phyloP scores from a whole-genome alignment of 2,888 invertebrate species.

The Eristalinus aeneus region DNA sequence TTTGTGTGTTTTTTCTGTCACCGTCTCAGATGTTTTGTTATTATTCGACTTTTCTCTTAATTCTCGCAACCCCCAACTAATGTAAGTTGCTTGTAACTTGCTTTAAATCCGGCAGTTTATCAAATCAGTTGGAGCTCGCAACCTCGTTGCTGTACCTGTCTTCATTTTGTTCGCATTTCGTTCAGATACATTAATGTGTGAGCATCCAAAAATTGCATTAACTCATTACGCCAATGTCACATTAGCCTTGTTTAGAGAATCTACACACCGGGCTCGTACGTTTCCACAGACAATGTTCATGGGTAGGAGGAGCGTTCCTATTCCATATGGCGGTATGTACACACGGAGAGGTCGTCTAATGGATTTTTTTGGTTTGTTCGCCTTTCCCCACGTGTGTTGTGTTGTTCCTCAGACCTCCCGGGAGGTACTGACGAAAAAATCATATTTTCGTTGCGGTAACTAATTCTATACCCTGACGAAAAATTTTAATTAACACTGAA shows the following conservation, averaged over 20 bases:
- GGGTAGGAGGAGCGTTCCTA: conserved; percentile 14
- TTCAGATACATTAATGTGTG: conserved; percentile 16
- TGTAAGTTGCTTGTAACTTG: background rate
- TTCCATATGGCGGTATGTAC: conserved; percentile 38
- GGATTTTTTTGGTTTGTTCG: conserved; percentile 38
- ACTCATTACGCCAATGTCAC: conserved; percentile 66
- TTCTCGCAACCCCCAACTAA: background rate
- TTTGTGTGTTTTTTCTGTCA: too few species aligned
- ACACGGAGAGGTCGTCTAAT: conserved; percentile 48
- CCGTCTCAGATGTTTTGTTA: too few species aligned
- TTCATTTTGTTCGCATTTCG: background rate
- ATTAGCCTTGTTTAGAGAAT: conserved; percentile 38
- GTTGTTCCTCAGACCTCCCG: background rate
- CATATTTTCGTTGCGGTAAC: conserved; percentile 69
- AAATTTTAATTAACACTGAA: conserved; percentile 68
- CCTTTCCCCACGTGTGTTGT: conserved; percentile 18
- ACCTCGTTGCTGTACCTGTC: conserved; percentile 1
- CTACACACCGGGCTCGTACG: background rate
- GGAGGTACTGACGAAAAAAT: conserved; percentile 58
- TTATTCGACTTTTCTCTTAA: background rate
- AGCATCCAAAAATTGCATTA: conserved; percentile 60
- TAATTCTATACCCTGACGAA: conserved; percentile 65
- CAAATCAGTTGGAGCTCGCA: background rate
- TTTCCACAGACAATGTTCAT: background rate
- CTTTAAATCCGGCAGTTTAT: background rate